Percentiles rank a stretch among this genome's conserved stretches.
phyloP scores from a whole-genome alignment of 23 tunicate genomes.

The Styela clava region DNA sequence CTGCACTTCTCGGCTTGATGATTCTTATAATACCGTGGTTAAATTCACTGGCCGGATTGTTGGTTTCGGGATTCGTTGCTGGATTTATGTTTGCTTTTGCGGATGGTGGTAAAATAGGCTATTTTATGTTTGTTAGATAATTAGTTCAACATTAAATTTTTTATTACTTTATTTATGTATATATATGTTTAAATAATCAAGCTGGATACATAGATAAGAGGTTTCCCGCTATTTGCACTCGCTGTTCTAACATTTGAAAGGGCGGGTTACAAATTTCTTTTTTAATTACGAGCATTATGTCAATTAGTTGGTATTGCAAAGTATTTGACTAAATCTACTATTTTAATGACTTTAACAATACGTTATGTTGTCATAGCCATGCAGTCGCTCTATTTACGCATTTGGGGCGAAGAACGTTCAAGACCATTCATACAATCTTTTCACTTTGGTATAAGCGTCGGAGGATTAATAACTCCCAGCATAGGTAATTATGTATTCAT shows the following conservation, averaged over 20 bases:
- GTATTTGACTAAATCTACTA: too few species aligned
- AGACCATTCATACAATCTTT: conserved; percentile 31
- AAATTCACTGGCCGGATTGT: not conserved
- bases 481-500: conserved; percentile 16
- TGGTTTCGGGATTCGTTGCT: conserved; percentile 4
- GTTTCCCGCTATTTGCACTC: too few species aligned
- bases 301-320: too few species aligned
- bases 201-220: too few species aligned
- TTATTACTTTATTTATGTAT: too few species aligned
- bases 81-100: conserved; percentile 12
- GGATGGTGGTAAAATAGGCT: conserved; percentile 4
- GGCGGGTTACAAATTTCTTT: too few species aligned
- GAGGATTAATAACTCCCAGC: conserved; percentile 32
- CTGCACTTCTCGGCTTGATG: conserved; percentile 2
- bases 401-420: conserved; percentile 23
- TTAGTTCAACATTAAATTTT: too few species aligned
- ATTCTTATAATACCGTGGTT: not conserved
- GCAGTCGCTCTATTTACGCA: conserved; percentile 21
- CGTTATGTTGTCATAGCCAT: conserved; percentile 18
- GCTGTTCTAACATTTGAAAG: too few species aligned
- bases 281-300: too few species aligned
- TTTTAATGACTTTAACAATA: too few species aligned
- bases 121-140: too few species aligned
- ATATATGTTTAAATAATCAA: too few species aligned
- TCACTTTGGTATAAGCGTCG: conserved; percentile 34